Evolutionary conservation across 2,797 vertebrate genomes (phyloP).

Genomic region (Sciaenops ocellatus): DNA sequence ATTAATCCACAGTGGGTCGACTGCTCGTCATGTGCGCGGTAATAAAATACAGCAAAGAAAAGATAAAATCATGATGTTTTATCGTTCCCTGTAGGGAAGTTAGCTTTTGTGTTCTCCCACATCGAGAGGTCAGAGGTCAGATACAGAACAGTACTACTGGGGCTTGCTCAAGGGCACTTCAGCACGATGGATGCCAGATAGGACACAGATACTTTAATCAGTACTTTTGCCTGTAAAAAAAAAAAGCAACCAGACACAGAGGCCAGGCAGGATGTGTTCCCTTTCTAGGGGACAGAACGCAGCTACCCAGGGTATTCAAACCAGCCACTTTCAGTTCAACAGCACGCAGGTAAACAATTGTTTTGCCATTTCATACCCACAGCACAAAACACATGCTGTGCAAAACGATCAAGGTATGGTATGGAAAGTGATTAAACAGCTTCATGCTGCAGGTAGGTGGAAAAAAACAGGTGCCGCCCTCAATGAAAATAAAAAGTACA

Average conservation of each 20-base stretch:
- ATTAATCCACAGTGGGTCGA: conserved; percentile 38
- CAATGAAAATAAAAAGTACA: too few species aligned
- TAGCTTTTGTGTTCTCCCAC: background rate
- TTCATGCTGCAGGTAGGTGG: too few species aligned
- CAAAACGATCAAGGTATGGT: background rate
- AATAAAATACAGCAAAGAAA: conserved; percentile 18
- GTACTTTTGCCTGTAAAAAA: too few species aligned
- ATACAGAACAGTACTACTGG: conserved; percentile 1
- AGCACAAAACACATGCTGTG: background rate
- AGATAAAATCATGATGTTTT: conserved; percentile 22
- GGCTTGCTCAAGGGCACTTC: conserved; percentile 13
- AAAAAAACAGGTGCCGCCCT: too few species aligned
- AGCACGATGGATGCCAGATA: background rate
- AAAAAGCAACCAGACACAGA: background rate
- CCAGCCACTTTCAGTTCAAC: background rate
- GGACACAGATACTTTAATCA: too few species aligned
- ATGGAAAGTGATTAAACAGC: background rate
- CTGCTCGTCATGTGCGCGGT: background rate
- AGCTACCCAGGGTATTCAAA: background rate
- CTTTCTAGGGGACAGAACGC: too few species aligned
- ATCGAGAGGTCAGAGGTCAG: conserved; percentile 31
- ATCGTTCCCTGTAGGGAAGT: conserved; percentile 25
- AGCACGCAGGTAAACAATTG: background rate
- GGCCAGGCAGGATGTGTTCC: background rate
- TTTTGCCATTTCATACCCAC: background rate